Conservation (phyloP, 2,888 invertebrate species). For the Pachycephus smyrnensis region DNA sequence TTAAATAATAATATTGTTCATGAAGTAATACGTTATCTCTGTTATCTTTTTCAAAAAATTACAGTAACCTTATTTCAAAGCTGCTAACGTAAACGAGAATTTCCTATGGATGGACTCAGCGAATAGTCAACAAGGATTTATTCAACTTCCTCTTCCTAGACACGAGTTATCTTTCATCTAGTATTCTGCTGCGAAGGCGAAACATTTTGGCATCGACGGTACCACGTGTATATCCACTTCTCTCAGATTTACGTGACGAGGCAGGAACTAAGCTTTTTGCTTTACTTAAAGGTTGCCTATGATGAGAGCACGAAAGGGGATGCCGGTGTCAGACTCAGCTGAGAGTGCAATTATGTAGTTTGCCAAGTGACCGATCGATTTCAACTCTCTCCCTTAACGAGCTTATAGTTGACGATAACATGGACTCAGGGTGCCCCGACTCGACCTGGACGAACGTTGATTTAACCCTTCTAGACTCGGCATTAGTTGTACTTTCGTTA, state of each 20-base stretch:
- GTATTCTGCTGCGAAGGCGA: not conserved
- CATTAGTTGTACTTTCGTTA: not conserved
- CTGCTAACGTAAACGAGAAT: not conserved
- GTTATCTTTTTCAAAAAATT: not conserved
- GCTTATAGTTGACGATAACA: not conserved
- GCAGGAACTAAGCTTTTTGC: not conserved
- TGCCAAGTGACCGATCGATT: not conserved
- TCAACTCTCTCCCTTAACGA: not conserved
- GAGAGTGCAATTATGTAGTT: not conserved
- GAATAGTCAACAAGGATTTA: not conserved
- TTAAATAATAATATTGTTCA: not conserved
- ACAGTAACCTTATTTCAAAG: not conserved
- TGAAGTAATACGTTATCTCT: too few relatives aligned
- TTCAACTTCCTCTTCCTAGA: not conserved
- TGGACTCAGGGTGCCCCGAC: not conserved
- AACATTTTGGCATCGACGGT: not conserved
- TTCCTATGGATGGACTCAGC: not conserved
- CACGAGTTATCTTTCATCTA: not conserved
- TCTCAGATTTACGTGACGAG: not conserved
- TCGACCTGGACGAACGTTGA: not conserved
- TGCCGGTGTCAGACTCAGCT: not conserved
- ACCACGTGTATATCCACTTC: not conserved
- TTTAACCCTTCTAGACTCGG: not conserved
- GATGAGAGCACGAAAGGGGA: not conserved
- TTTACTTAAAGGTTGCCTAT: not conserved